Evolutionary conservation across 1,140 invertebrate species (phyloP).

Genomic region (Berghia stephanieae): DNA sequence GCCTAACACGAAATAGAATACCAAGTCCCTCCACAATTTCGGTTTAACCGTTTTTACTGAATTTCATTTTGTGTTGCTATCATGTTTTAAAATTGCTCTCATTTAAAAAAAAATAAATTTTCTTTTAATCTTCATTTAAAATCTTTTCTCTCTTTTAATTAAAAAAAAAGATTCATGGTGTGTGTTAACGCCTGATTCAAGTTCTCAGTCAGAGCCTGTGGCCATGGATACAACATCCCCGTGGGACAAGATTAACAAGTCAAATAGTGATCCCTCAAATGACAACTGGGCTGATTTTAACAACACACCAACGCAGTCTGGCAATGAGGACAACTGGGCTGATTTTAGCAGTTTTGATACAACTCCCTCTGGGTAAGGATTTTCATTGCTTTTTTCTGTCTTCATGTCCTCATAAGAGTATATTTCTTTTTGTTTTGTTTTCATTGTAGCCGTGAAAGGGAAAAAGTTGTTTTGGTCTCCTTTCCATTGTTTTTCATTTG

Average conservation of each 20-base stretch:
- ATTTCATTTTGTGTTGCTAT: too few species aligned
- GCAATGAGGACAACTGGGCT: conserved; percentile 53
- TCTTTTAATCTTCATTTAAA: too few species aligned
- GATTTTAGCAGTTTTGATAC: conserved; percentile 52
- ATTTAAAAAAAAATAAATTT: too few species aligned
- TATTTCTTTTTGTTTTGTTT: background rate
- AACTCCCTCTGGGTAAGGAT: too few species aligned
- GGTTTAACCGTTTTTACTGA: too few species aligned
- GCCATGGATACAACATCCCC: conserved; percentile 63
- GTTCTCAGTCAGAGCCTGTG: conserved; percentile 37
- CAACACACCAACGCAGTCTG: conserved; percentile 32
- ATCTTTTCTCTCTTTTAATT: too few species aligned
- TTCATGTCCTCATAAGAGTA: conserved; percentile 14
- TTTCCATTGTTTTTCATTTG: background rate
- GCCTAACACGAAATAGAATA: too few species aligned
- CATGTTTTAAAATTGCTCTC: too few species aligned
- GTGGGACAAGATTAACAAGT: conserved; percentile 47
- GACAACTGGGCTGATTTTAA: conserved; percentile 58
- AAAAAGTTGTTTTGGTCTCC: background rate
- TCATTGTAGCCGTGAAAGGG: background rate
- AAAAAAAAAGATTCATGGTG: conserved; percentile 52
- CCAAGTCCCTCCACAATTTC: too few species aligned
- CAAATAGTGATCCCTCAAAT: too few species aligned
- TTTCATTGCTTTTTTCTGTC: too few species aligned
- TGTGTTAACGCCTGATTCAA: conserved; percentile 54